Evolutionary conservation across 23 tunicate species (phyloP).

Genomic region (Halocynthia aurantium): DNA sequence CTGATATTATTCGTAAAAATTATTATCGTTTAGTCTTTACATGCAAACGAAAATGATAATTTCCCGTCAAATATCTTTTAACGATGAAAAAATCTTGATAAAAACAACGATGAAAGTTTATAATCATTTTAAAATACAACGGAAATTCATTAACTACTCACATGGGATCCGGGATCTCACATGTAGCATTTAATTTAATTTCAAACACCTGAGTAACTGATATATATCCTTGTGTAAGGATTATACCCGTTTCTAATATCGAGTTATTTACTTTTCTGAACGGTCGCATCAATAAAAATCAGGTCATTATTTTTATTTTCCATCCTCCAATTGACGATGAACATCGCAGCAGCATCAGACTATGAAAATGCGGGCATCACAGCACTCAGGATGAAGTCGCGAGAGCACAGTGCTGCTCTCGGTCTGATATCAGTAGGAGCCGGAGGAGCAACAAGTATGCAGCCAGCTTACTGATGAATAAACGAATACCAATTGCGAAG

Average conservation of each 20-base stretch:
- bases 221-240: no score
- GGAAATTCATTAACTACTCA: no score
- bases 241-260: no score
- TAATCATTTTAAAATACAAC: no score
- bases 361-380: constrained; percentile 44
- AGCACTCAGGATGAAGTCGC: constrained; percentile 60
- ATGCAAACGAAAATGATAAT: no score
- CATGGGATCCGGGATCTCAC: no score
- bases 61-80: background rate
- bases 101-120: no score
- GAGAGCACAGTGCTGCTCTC: constrained; percentile 63
- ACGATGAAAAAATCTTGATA: background rate
- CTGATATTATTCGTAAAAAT: background rate
- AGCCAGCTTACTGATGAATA: constrained; percentile 43
- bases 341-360: constrained; percentile 10
- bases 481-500: constrained; percentile 2
- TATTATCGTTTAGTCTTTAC: background rate
- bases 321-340: background rate
- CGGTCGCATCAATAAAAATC: background rate
- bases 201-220: no score
- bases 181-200: no score
- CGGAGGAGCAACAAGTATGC: constrained; percentile 40
- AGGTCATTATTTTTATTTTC: background rate
- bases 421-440: constrained; percentile 59
- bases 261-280: no score